A percentile compares a stretch with the other conserved stretches of the same genome.
phyloP scores from a whole-genome alignment of 2,113 vertebrate genomes.

The Coracopsis vasa region DNA sequence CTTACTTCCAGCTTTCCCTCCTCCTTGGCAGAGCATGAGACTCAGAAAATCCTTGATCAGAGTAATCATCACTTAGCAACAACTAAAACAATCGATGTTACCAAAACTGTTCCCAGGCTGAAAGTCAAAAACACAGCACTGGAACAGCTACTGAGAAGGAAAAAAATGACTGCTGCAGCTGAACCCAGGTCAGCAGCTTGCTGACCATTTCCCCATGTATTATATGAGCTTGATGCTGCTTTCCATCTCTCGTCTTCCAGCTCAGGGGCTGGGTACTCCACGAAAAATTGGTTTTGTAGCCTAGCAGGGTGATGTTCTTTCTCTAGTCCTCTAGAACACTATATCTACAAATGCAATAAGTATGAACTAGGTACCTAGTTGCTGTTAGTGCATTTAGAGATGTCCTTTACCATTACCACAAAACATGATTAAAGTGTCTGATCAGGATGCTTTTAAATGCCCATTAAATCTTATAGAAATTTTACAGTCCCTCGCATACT shows the following conservation, averaged over 20 bases:
- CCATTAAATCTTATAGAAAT: background rate
- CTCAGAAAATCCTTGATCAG: background rate
- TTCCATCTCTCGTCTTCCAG: background rate
- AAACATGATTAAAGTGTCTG: background rate
- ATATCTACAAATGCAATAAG: background rate
- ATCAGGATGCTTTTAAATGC: background rate
- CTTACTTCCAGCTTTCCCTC: background rate
- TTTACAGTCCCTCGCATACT: background rate
- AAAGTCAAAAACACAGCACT: background rate
- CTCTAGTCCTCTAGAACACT: background rate
- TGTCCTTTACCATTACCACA: background rate
- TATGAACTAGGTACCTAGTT: background rate
- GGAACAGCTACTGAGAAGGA: background rate
- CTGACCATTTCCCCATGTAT: background rate
- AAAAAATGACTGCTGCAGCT: background rate
- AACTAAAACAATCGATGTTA: background rate
- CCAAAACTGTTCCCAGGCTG: background rate
- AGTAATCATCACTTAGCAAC: background rate
- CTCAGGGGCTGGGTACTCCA: rapidly evolving
- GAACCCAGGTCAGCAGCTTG: background rate
- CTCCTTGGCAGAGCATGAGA: background rate
- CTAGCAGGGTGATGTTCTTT: background rate
- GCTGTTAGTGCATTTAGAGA: background rate
- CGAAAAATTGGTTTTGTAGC: background rate
- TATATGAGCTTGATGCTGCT: background rate